These are phyloP conservation scores for Phytoseiulus persimilis DNA, from an alignment of 2,888 invertebrate genomes.

Conservation along the genomic window DNA sequence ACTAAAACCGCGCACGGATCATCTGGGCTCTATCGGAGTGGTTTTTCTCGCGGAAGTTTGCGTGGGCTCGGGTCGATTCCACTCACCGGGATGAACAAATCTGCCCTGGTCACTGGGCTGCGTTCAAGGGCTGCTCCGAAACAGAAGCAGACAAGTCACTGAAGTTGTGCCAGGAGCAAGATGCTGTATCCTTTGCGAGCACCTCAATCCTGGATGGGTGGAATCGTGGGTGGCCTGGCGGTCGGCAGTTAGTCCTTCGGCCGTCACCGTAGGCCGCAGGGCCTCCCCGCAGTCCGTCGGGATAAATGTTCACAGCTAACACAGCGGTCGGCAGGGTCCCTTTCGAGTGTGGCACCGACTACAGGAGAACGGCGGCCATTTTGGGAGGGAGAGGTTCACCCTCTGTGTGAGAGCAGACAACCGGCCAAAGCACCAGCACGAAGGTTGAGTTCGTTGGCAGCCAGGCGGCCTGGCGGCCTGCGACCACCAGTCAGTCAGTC, in stretches of 20 bases:
- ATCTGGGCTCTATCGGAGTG: neutral
- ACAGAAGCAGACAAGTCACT: neutral
- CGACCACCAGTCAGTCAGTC: neutral
- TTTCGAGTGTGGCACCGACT: constrained; percentile 5
- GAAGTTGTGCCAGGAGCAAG: neutral
- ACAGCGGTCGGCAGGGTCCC: constrained; percentile 5
- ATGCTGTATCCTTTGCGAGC: neutral
- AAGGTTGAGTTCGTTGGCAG: neutral
- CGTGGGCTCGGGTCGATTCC: neutral
- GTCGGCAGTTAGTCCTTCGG: constrained; percentile 5
- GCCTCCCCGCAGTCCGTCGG: constrained; percentile 5
- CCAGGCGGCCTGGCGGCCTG: neutral
- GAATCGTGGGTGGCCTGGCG: neutral
- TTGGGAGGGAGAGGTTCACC: constrained; percentile 5
- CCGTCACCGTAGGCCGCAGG: neutral
- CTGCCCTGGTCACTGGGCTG: neutral
- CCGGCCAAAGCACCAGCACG: neutral
- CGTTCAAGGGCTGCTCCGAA: neutral
- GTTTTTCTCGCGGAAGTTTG: neutral
- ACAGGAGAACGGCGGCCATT: constrained; percentile 5
- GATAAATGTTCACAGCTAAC: constrained; percentile 5
- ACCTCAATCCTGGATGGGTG: neutral
- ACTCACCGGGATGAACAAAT: neutral
- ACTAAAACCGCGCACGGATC: neutral
- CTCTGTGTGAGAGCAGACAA: neutral